Evolutionary conservation across 2,888 invertebrate genomes (phyloP).

Genomic region (Eubasilissa splendida): DNA sequence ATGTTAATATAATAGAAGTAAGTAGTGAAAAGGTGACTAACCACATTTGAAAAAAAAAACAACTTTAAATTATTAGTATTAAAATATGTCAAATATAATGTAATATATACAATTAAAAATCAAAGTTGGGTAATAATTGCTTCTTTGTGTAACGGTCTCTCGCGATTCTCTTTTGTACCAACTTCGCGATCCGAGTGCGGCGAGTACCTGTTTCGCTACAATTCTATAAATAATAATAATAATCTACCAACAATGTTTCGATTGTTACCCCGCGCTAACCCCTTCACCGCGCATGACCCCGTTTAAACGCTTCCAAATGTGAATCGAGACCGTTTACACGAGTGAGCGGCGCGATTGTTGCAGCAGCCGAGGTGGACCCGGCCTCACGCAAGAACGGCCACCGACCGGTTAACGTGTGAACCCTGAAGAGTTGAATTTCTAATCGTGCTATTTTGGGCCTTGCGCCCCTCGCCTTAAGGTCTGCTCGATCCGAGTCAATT

Average conservation of each 20-base stretch:
- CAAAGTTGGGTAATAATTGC: too few species aligned
- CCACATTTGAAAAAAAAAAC: too few species aligned
- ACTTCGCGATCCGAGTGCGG: too few species aligned
- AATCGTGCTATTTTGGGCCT: not conserved
- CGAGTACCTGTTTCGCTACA: too few species aligned
- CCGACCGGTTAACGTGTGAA: slow-evolving; percentile 27
- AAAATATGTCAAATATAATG: too few species aligned
- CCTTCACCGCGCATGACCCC: slow-evolving; percentile 14
- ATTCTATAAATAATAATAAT: not conserved
- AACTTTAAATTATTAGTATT: too few species aligned
- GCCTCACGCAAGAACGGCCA: not conserved
- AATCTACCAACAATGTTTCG: not conserved
- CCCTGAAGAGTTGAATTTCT: not conserved
- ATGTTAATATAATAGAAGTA: too few species aligned
- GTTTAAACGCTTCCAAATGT: slow-evolving; percentile 18
- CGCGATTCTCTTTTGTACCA: too few species aligned
- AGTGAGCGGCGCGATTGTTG: not conserved
- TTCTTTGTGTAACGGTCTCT: too few species aligned
- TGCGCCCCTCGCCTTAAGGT: not conserved
- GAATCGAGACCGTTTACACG: not conserved
- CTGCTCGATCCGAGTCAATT: not conserved
- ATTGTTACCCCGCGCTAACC: not conserved
- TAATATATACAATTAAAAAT: too few species aligned
- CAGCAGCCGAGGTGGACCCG: not conserved
- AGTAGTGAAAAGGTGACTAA: too few species aligned